A percentile compares a stretch with the other conserved stretches of the same genome.
phyloP scores from a whole-genome alignment of 1,140 invertebrate species.

The Neodiprion fabricii region DNA sequence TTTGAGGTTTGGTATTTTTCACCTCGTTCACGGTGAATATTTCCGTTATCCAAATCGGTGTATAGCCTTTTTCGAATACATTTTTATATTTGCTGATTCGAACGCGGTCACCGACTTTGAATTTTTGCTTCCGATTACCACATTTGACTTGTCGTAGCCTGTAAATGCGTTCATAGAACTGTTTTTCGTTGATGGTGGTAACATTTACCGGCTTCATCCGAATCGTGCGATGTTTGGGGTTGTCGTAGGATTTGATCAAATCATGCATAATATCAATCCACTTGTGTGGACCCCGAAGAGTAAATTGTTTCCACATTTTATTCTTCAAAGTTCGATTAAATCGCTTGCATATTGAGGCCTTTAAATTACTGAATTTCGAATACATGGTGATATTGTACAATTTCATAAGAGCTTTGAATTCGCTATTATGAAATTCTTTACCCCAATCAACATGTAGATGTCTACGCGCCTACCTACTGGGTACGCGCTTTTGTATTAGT shows the following conservation, averaged over 20 bases:
- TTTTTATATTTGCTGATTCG: background rate
- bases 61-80: constrained; percentile 20
- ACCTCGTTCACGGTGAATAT: background rate
- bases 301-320: background rate
- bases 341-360: background rate
- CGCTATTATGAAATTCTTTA: background rate
- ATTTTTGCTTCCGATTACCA: too few relatives aligned
- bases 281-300: constrained; percentile 12
- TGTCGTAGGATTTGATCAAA: constrained; percentile 53
- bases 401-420: constrained; percentile 18
- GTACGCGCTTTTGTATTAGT: too few relatives aligned
- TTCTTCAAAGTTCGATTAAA: constrained; percentile 14
- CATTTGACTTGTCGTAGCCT: too few relatives aligned
- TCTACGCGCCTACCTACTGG: too few relatives aligned
- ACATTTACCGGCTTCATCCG: constrained; percentile 7
- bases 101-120: too few relatives aligned
- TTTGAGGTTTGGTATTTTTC: background rate
- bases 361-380: background rate
- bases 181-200: background rate
- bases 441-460: too few relatives aligned
- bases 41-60: too few relatives aligned
- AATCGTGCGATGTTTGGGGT: constrained; percentile 27
- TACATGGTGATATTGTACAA: constrained; percentile 23
- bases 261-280: constrained; percentile 50
- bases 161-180: too few relatives aligned